A percentile compares a stretch with the other conserved stretches of the same genome.
These are phyloP conservation scores for Struthidea cinerea DNA, from an alignment of 2,113 vertebrate species.

Conservation along the genomic window DNA sequence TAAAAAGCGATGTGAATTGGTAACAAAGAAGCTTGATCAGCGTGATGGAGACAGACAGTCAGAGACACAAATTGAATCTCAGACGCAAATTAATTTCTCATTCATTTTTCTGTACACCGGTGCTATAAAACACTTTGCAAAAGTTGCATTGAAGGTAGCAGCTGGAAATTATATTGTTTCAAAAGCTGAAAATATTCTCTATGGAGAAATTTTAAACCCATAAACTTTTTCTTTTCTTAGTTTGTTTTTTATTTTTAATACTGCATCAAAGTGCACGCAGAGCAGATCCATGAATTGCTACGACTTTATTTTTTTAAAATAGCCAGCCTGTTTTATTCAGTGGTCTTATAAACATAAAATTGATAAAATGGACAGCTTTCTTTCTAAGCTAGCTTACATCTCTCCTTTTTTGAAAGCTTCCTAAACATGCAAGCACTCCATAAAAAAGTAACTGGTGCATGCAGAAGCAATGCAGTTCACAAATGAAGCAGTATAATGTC, in stretches of 20 bases:
- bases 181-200: conserved; percentile 50
- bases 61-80: conserved; percentile 20
- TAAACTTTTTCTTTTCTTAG: conserved; percentile 10
- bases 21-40: conserved; percentile 12
- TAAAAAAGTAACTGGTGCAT: conserved; percentile 71
- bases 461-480: conserved; percentile 58
- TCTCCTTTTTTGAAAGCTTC: conserved; percentile 57
- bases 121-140: neutral
- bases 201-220: conserved; percentile 31
- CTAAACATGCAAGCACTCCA: conserved; percentile 65
- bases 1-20: conserved; percentile 1
- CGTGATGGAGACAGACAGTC: neutral
- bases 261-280: neutral
- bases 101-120: neutral
- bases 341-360: neutral
- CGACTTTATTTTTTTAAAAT: conserved; percentile 28
- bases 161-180: conserved; percentile 31
- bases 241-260: neutral
- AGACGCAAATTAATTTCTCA: neutral
- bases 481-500: conserved; percentile 74
- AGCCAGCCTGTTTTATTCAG: neutral
- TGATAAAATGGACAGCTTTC: conserved; percentile 36
- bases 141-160: conserved; percentile 4
- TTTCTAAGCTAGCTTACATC: conserved; percentile 11
- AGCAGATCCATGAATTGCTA: conserved; percentile 8